Evolutionary conservation across 2,888 invertebrate species (phyloP), one percentile per base, ranked within the genome.

Genomic region (Mythimna albipuncta): DNA sequence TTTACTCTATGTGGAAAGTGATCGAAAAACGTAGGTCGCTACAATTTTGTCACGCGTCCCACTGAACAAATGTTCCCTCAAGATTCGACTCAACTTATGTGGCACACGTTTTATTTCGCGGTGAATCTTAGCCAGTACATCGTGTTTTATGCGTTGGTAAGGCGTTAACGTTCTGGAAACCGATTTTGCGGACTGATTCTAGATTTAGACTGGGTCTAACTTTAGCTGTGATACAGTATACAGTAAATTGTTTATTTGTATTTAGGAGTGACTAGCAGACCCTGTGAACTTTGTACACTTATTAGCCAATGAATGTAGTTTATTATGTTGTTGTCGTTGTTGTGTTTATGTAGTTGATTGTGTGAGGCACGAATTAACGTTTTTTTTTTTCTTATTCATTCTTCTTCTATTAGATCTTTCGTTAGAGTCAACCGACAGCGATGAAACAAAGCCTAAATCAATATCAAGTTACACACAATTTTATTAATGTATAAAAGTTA

Each of bases 1-100:
- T 21, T 61, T 50, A 19, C 2, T 78, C 74, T 71, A 32, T 69
- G 77, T 9, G 1, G 16, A 71, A 71, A 92, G 93, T 92, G 94
- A 96, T 95, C 94, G 95, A 92, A 91, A 93, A 95, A 93, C 91
- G 93, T 86, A 89, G 90, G 88, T 89, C 90, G 92, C 93, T 93
- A 92, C 94, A 94, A 95, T 95, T 95, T 95, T 93, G 95, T 95
- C 95, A 94, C 94, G 94, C 95, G 89, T 94, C 94, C 94, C 93
- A 92, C 92, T 92, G 94, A 95, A 94, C 95, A 95, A 95, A 96
- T 95, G 94, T 93, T 91, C 94, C 93, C 92, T 92, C 92, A 94
- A 95, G 94, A 94, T 91, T 93, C 90, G 89, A 90, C 91, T 93
- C 92, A 93, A 94, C 94, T 94, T 94, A 95, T 94, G 94, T 94